Evolutionary conservation across 2,113 vertebrate species (phyloP).

Genomic region (Brienomyrus brachyistius): DNA sequence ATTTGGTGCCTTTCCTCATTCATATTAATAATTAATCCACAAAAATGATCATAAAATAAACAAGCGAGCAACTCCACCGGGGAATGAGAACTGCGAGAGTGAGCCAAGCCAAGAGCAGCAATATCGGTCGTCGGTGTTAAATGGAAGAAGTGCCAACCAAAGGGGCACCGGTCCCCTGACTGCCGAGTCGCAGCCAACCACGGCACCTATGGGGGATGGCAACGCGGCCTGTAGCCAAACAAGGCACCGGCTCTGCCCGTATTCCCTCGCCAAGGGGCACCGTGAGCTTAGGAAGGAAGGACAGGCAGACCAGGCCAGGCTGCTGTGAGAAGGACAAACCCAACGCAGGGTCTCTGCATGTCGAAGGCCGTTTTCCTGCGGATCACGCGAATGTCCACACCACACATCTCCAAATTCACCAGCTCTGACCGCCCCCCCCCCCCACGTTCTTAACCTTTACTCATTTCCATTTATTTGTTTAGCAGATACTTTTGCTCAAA

Average conservation of each 20-base stretch:
- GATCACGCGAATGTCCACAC: not conserved
- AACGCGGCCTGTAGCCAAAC: not conserved
- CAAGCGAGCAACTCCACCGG: not conserved
- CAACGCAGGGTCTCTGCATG: not conserved
- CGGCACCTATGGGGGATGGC: not conserved
- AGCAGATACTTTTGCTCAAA: not conserved
- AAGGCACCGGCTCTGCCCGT: not conserved
- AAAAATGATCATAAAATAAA: not conserved
- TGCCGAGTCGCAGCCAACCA: no score
- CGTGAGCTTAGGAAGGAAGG: not conserved
- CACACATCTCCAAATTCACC: not conserved
- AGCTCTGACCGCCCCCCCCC: not conserved
- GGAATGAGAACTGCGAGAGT: not conserved
- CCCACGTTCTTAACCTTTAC: not conserved
- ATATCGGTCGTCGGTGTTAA: not conserved
- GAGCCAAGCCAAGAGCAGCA: not conserved
- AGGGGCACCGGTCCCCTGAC: not conserved
- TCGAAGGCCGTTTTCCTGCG: not conserved
- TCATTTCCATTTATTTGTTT: not conserved
- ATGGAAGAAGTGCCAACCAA: not conserved
- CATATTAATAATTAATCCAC: not conserved
- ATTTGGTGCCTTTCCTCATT: not conserved
- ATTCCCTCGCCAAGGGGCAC: not conserved
- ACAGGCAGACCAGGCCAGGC: not conserved
- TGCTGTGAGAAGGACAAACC: not conserved